Base-by-base conservation (phyloP, 1,140 invertebrate genomes). In the Aplysia californica region DNA sequence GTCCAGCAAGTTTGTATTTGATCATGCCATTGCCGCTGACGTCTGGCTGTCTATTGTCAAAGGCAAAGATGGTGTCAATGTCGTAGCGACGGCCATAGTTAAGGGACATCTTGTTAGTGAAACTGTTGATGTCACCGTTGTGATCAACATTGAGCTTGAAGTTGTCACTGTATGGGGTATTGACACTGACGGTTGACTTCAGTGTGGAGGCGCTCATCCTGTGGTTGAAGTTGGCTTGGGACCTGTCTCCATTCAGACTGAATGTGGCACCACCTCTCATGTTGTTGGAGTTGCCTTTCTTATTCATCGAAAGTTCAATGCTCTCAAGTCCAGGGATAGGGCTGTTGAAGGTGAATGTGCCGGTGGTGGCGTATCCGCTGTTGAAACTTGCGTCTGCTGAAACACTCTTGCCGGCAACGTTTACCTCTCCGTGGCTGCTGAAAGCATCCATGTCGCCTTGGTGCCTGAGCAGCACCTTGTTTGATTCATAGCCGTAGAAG, bases 101-200 rank as follows among this genome's bases (percentile, higher is more conserved):
- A 23, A 21, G 56, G 20, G 31, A 5, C 15, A 77, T 36, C 29
- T 71, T 72, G 23, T 41, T 36, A 2, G 41, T 68, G 6, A 66
- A 38, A 3, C 44, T 35, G 6, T 59, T 35, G 29, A 36, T 15
- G 0, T 58, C 15, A n/a, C 68, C 26, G 10, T 20, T 36, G 26
- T 71, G 59, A 2, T 68, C 69, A 20, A 77, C 20, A 18, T 44
- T 39, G 6, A 78, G 23, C 3, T 26, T 50, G 35, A 78, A 29
- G 38, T 74, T 41, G n/a, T 78, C 39, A 21, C 59, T 50, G 66
- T 76, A 64, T 36, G 78, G 78, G 6, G 78, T 71, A 26, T 68
- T 79, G 23, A 79, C 59, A 23, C 64, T 67, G 29, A 44, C 68
- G 10, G 39, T 70, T 18, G 35, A 35, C 55, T 79, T 68, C 20